Conservation (phyloP, 1,140 invertebrate genomes). For the Drosophila arizonae region DNA sequence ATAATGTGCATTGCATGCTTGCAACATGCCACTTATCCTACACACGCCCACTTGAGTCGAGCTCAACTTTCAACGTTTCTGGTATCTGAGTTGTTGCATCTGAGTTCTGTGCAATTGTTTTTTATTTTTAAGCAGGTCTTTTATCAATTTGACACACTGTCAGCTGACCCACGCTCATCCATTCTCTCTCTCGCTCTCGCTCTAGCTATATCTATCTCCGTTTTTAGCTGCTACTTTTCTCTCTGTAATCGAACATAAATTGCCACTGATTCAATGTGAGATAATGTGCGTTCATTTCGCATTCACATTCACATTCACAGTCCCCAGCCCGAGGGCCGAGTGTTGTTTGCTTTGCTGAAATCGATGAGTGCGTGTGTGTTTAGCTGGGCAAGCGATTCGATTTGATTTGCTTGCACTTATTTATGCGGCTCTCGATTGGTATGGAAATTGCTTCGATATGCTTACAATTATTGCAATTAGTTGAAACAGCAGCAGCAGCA, state of each 20-base stretch:
- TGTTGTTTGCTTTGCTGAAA: slow-evolving; percentile 5
- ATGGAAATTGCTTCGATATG: slow-evolving; percentile 43
- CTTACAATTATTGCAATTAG: slow-evolving; percentile 49
- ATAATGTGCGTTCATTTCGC: slow-evolving; percentile 32
- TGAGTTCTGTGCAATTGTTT: not conserved
- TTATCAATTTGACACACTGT: slow-evolving; percentile 13
- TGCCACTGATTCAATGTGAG: slow-evolving; percentile 30
- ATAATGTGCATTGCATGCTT: no score
- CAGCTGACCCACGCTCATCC: not conserved
- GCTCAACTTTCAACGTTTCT: not conserved
- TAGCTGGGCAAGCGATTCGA: slow-evolving; percentile 32
- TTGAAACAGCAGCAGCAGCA: not conserved
- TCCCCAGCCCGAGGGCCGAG: not conserved
- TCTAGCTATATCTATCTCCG: not conserved
- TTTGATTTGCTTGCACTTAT: slow-evolving; percentile 43
- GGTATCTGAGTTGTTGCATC: not conserved
- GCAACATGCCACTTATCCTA: not conserved
- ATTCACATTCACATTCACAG: not conserved
- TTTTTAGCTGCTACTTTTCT: not conserved
- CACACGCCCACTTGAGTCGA: not conserved
- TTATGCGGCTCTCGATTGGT: slow-evolving; percentile 36
- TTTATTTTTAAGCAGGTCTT: not conserved
- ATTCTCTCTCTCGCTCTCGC: not conserved
- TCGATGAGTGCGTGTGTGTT: slow-evolving; percentile 16
- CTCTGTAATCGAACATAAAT: not conserved